These are phyloP conservation scores for Epinephelus awoara DNA, from an alignment of 2,797 vertebrate genomes.

Conservation along the genomic window DNA sequence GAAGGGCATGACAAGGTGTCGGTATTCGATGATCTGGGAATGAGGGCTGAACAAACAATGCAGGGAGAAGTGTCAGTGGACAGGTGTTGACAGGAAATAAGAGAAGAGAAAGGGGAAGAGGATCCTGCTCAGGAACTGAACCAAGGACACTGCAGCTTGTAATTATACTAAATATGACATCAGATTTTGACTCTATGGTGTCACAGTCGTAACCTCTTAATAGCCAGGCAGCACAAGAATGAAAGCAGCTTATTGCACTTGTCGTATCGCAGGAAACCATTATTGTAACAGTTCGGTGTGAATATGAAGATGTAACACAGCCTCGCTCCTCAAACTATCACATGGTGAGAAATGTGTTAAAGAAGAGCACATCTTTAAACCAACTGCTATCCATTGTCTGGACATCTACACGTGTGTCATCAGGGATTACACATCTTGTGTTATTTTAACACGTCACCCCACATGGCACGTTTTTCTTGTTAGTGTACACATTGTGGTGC, in stretches of 20 bases:
- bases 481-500: conserved; percentile 45
- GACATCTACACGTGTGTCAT: conserved; percentile 1
- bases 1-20: too few species aligned
- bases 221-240: not conserved
- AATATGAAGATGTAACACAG: not conserved
- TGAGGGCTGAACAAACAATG: not conserved
- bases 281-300: not conserved
- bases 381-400: conserved; percentile 12
- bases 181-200: too few species aligned
- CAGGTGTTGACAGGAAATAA: too few species aligned
- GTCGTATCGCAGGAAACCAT: too few species aligned
- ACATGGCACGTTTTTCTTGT: conserved; percentile 37
- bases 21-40: too few species aligned
- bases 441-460: conserved; percentile 30
- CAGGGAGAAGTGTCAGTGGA: not conserved
- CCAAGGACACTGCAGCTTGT: not conserved
- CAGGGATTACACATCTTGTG: conserved; percentile 34
- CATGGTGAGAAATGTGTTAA: not conserved
- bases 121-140: too few species aligned
- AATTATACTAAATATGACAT: too few species aligned
- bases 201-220: not conserved
- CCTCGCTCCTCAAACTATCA: not conserved
- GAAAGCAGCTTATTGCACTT: not conserved
- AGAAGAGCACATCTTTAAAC: conserved; percentile 1
- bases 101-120: too few species aligned